These are phyloP conservation scores for Bombus picipes DNA, from an alignment of 1,140 invertebrate genomes.

Conservation along the genomic window DNA sequence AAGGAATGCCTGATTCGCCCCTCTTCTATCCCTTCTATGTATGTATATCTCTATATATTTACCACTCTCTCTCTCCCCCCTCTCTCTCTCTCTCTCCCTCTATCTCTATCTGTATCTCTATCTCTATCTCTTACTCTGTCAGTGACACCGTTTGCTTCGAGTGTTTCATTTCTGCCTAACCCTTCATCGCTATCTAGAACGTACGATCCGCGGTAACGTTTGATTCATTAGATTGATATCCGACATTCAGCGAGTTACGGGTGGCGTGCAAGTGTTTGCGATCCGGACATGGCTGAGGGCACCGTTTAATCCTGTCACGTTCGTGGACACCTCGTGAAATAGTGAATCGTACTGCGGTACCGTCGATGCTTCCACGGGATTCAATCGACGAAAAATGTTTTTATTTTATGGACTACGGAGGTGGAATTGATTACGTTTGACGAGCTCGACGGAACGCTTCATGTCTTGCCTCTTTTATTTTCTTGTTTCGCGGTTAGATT, in stretches of 20 bases:
- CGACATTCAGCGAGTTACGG: neutral
- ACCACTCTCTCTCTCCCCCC: neutral
- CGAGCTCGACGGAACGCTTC: neutral
- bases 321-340: neutral
- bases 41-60: no score
- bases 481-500: conserved; percentile 2
- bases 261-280: neutral
- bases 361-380: neutral
- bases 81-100: neutral
- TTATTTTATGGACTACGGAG: neutral
- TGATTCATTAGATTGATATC: conserved; percentile 48
- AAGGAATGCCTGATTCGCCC: neutral
- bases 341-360: neutral
- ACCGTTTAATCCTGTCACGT: conserved; percentile 23
- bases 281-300: neutral
- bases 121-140: no score
- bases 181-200: neutral
- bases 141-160: no score
- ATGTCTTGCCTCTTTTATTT: neutral
- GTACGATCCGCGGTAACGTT: conserved; percentile 12
- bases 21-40: neutral
- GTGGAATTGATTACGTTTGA: conserved; percentile 13
- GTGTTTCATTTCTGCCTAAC: neutral
- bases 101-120: no score
- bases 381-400: conserved; percentile 10